These are phyloP conservation scores for Squalus acanthias DNA, from an alignment of 2,797 vertebrate genomes.

Conservation along the genomic window DNA sequence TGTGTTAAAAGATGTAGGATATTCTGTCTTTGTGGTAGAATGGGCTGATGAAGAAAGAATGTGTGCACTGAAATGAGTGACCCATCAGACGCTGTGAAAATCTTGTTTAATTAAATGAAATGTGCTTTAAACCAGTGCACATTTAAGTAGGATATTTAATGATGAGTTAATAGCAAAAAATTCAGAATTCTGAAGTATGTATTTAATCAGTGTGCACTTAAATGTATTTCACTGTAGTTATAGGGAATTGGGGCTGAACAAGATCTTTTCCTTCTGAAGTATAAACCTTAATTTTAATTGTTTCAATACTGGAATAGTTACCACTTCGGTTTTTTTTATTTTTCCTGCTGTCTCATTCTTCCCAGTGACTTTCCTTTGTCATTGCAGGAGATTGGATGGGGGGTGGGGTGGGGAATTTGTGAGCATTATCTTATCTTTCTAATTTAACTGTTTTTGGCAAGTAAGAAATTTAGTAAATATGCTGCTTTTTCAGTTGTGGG, in stretches of 20 bases:
- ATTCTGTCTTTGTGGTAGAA: neutral
- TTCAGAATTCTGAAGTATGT: neutral
- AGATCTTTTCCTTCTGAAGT: neutral
- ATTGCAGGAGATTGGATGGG: neutral
- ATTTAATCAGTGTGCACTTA: neutral
- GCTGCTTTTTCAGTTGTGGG: neutral
- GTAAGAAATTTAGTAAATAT: neutral
- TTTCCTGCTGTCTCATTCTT: neutral
- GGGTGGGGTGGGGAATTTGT: neutral
- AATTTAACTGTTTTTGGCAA: neutral
- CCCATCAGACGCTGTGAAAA: neutral
- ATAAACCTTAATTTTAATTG: neutral
- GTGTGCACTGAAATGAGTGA: neutral
- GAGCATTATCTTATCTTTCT: neutral
- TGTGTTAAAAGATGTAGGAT: neutral
- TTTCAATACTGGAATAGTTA: neutral
- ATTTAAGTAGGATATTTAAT: too few species aligned
- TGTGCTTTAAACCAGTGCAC: neutral
- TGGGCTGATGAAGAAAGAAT: neutral
- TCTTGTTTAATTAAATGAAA: neutral
- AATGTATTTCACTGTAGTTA: neutral
- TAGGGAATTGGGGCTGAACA: neutral
- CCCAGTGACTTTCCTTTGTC: neutral
- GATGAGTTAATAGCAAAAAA: neutral
- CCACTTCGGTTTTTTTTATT: neutral